Evolutionary conservation across 2,113 vertebrate genomes (phyloP).

Genomic region (Neodontobutis hainanensis): DNA sequence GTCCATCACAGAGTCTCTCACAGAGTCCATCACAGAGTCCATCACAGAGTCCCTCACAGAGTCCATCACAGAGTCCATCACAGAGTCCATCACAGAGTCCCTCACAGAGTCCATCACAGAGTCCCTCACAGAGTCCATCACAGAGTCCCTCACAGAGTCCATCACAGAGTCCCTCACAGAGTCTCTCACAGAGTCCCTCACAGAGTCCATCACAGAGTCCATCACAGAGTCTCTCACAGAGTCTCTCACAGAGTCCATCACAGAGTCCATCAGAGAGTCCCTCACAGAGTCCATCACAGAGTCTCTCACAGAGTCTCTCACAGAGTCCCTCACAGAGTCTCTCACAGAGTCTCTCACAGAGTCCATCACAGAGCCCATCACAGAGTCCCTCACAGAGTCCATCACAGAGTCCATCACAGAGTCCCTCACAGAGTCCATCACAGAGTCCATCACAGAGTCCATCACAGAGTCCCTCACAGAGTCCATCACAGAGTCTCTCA

Average conservation of each 20-base stretch:
- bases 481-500: neutral
- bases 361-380: neutral
- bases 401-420: neutral
- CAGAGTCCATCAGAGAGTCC: neutral
- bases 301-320: neutral
- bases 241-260: neutral
- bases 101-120: neutral
- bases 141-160: neutral
- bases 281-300: neutral
- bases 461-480: neutral
- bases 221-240: neutral
- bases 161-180: neutral
- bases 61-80: neutral
- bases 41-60: neutral
- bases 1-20: neutral
- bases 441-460: neutral
- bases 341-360: neutral
- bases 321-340: neutral
- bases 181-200: neutral
- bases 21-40: neutral
- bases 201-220: neutral
- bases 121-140: neutral
- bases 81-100: neutral
- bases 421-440: neutral
- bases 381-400: neutral